phyloP scores from a whole-genome alignment of 1,140 invertebrate species.

The Physella acuta region DNA sequence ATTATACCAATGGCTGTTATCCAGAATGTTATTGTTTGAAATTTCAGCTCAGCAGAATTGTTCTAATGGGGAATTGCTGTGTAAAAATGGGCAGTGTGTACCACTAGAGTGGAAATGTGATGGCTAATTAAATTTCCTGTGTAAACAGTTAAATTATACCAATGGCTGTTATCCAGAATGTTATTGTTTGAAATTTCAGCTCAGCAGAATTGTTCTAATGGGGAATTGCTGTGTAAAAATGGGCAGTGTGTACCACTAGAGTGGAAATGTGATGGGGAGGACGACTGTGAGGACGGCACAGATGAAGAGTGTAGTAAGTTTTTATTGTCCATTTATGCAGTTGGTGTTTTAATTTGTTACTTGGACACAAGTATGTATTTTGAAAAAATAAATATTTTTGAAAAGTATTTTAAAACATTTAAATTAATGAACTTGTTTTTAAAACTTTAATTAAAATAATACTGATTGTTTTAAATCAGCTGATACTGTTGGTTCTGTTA shows the following conservation, averaged over 20 bases:
- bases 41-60: slow-evolving; percentile 45
- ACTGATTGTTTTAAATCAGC: no score
- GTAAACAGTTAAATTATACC: background rate
- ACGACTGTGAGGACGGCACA: slow-evolving; percentile 49
- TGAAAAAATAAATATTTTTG: no score
- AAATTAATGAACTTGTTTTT: no score
- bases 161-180: background rate
- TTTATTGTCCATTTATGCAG: no score
- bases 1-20: background rate
- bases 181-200: slow-evolving; percentile 30
- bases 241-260: slow-evolving; percentile 81
- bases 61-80: slow-evolving; percentile 52
- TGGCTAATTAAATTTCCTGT: slow-evolving; percentile 27
- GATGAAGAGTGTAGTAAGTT: slow-evolving; percentile 52
- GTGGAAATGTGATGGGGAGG: slow-evolving; percentile 67
- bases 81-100: slow-evolving; percentile 71
- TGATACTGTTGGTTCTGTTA: no score
- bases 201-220: slow-evolving; percentile 44
- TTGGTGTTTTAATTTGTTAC: no score
- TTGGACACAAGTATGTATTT: no score
- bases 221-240: slow-evolving; percentile 55
- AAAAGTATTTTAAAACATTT: no score
- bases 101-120: slow-evolving; percentile 78
- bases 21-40: background rate
- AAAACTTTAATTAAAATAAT: no score